Evolutionary conservation across 2,113 vertebrate species (phyloP), one percentile per base, ranked within the genome.

Genomic region (Sorex araneus): DNA sequence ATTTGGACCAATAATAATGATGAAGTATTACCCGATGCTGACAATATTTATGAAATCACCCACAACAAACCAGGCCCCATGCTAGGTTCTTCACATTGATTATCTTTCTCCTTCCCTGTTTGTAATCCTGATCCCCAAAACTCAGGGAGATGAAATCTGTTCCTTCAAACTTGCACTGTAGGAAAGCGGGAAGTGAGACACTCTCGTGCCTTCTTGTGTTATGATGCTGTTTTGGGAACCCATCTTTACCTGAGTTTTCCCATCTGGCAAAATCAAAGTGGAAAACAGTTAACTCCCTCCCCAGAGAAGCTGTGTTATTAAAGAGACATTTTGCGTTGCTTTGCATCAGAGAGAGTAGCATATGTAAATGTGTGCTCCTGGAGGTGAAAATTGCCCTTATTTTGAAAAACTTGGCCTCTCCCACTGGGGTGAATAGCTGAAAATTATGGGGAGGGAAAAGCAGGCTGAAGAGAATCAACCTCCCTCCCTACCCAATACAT

Each of bases 241-340:
- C 85, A 0, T 92, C 92, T 94, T 94, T 87, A 96, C 96, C 96
- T 96, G 94, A 91, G 87, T 83, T 86, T 85, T 87, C 87, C 80
- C 95, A 91, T 84, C 94, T 95, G 94, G 94, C 94, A 94, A 94
- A 89, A 94, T 93, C 87, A 81, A 87, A 94, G 87, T 66, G 64
- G 94, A 86, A 95, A 95, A 89, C 84, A 91, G 84, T 76, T 32
- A 74, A 70, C 80, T 64, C 63, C 64, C 89, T 96, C 74, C 84
- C 89, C 27, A 82, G 95, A 94, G 93, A 91, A 71, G 32, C 77
- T 78, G 47, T 88, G 45, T 84, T 92, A 81, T 84, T 95, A 76
- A 57, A 90, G 93, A 81, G 87, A 94, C 93, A 94, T 82, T 91
- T 93, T 84, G 64, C 74, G 82, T 94, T 95, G 89, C 95, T 97